These are phyloP conservation scores for Ephydatia muelleri DNA, from an alignment of 37 sponge, comb jelly and placozoan species.

Conservation along the genomic window DNA sequence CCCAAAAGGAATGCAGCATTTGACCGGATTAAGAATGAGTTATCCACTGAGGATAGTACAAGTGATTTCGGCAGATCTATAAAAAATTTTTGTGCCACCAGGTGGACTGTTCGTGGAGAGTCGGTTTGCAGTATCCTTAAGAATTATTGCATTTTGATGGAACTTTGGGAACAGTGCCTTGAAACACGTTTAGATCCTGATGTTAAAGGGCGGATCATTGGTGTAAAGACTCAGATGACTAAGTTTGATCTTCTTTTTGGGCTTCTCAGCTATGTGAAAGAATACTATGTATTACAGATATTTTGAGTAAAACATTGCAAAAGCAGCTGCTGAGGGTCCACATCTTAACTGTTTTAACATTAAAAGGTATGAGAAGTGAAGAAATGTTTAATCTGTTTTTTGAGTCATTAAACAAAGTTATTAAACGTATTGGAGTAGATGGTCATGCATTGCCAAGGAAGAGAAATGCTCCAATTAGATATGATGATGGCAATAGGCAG, in stretches of 20 bases:
- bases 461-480: background rate
- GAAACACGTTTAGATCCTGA: slow-evolving; percentile 52
- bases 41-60: slow-evolving; percentile 15
- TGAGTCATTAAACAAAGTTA: background rate
- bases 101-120: slow-evolving; percentile 50
- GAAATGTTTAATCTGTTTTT: background rate
- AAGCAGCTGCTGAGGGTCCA: slow-evolving; percentile 60
- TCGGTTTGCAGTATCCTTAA: slow-evolving; percentile 41
- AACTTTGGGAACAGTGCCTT: slow-evolving; percentile 71
- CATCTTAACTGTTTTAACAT: slow-evolving; percentile 50
- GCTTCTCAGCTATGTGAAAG: slow-evolving; percentile 64
- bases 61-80: slow-evolving; percentile 32
- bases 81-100: slow-evolving; percentile 48
- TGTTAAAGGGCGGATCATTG: slow-evolving; percentile 72
- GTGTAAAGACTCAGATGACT: slow-evolving; percentile 52
- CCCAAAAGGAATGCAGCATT: slow-evolving; percentile 65
- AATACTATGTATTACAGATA: slow-evolving; percentile 65
- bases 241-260: slow-evolving; percentile 64
- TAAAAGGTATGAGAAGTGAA: slow-evolving; percentile 58
- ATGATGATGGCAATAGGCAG: slow-evolving; percentile 23
- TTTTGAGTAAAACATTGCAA: slow-evolving; percentile 64
- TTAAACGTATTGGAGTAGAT: background rate
- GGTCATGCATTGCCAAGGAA: background rate
- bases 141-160: slow-evolving; percentile 26
- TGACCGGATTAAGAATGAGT: slow-evolving; percentile 45